Conservation (phyloP, 2,888 invertebrate species). For the Drosophila borborema region DNA sequence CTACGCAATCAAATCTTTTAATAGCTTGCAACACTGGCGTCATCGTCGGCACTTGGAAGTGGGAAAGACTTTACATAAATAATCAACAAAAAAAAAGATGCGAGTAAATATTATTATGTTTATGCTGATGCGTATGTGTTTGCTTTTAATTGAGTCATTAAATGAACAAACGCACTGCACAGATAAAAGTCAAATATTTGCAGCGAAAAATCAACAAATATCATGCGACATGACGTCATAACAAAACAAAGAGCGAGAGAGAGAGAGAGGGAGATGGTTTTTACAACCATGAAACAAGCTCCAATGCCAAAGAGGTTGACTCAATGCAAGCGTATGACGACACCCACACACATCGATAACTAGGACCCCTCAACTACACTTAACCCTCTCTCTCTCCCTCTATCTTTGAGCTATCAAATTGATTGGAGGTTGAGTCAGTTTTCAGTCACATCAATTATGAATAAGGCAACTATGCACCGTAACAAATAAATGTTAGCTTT, state of each 20-base stretch:
- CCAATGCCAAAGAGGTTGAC: constrained; percentile 30
- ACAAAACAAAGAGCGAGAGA: not conserved
- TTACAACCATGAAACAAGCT: constrained; percentile 10
- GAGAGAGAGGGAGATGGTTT: not conserved
- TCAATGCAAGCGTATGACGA: constrained; percentile 26
- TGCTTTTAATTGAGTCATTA: constrained; percentile 70
- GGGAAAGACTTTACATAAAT: not conserved
- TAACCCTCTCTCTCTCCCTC: not conserved
- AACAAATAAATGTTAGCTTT: not conserved
- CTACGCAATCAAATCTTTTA: constrained; percentile 5
- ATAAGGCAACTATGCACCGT: not conserved
- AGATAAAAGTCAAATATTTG: constrained; percentile 57
- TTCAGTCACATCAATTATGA: constrained; percentile 22
- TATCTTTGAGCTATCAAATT: not conserved
- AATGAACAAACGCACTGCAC: constrained; percentile 30
- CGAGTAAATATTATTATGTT: constrained; percentile 26
- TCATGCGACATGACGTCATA: constrained; percentile 28
- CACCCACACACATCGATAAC: not conserved
- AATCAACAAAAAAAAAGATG: not conserved
- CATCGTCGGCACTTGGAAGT: constrained; percentile 14
- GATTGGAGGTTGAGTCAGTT: constrained; percentile 31
- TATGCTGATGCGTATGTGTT: constrained; percentile 31
- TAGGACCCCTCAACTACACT: not conserved
- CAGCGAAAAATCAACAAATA: constrained; percentile 16
- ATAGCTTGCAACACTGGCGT: constrained; percentile 12